Percentiles rank a stretch among this genome's conserved stretches.
These are phyloP conservation scores for Chelon labrosus DNA, from an alignment of 2,797 vertebrate species.

Conservation along the genomic window DNA sequence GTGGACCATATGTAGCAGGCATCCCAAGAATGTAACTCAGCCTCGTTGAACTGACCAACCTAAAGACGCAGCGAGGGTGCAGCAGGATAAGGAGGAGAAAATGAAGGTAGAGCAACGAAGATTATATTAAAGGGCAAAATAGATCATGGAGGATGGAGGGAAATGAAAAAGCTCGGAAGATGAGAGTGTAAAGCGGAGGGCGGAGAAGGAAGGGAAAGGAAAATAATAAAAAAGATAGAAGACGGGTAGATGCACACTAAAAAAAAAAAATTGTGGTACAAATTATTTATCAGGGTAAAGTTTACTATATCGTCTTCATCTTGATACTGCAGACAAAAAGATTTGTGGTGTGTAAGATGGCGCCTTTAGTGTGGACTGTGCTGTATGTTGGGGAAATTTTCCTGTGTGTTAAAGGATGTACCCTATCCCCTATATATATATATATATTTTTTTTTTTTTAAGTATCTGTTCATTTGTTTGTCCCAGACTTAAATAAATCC, in stretches of 20 bases:
- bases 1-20: slow-evolving; percentile 97
- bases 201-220: not conserved
- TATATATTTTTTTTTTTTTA: not conserved
- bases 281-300: not conserved
- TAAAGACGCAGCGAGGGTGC: slow-evolving; percentile 76
- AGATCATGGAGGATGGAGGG: slow-evolving; percentile 6
- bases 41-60: slow-evolving; percentile 87
- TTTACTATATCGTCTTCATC: not conserved
- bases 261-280: slow-evolving; percentile 8
- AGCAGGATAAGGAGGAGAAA: slow-evolving; percentile 53
- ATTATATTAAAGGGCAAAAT: slow-evolving; percentile 31
- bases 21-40: slow-evolving; percentile 92
- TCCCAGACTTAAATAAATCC: not conserved
- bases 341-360: slow-evolving; percentile 8
- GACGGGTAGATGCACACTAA: not conserved
- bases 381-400: too few species aligned
- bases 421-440: too few species aligned
- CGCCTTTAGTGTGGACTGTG: not conserved
- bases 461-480: not conserved
- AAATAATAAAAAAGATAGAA: not conserved
- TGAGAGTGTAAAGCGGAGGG: slow-evolving; percentile 3
- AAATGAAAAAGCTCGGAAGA: slow-evolving; percentile 3
- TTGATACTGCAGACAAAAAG: slow-evolving; percentile 1
- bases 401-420: not conserved
- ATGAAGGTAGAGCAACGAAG: slow-evolving; percentile 29